phyloP scores from a whole-genome alignment of 2,888 invertebrate genomes.

The Mesoligia furuncula region DNA sequence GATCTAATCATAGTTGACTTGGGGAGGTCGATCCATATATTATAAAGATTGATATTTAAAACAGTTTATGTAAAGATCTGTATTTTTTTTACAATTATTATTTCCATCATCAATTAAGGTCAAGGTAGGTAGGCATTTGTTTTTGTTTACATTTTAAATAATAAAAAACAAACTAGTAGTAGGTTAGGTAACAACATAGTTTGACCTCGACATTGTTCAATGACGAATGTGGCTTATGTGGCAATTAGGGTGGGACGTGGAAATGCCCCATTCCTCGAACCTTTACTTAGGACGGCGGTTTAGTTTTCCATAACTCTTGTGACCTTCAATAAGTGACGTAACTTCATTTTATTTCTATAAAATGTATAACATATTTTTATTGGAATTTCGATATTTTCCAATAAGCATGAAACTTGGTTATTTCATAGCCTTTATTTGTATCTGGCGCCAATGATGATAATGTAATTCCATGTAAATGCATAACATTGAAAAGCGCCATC shows the following conservation, averaged over 20 bases:
- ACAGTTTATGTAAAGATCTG: not conserved
- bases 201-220: conserved; percentile 27
- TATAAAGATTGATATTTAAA: conserved; percentile 5
- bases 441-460: conserved; percentile 15
- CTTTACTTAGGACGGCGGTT: not conserved
- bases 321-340: conserved; percentile 26
- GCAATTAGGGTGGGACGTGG: conserved; percentile 7
- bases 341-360: not conserved
- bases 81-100: not conserved
- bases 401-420: not conserved
- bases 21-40: conserved; percentile 26
- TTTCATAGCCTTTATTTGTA: conserved; percentile 7
- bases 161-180: conserved; percentile 12
- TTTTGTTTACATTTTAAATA: not conserved
- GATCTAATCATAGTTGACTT: conserved; percentile 50
- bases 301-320: conserved; percentile 34
- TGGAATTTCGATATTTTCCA: not conserved
- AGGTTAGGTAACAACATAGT: not conserved
- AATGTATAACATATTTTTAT: not conserved
- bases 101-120: conserved; percentile 12
- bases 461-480: not conserved
- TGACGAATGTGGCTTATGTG: conserved; percentile 20
- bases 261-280: conserved; percentile 18
- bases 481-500: conserved; percentile 60
- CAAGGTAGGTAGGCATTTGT: not conserved